phyloP scores from a whole-genome alignment of 2,113 vertebrate genomes.

The Cynopterus brachyotis region DNA sequence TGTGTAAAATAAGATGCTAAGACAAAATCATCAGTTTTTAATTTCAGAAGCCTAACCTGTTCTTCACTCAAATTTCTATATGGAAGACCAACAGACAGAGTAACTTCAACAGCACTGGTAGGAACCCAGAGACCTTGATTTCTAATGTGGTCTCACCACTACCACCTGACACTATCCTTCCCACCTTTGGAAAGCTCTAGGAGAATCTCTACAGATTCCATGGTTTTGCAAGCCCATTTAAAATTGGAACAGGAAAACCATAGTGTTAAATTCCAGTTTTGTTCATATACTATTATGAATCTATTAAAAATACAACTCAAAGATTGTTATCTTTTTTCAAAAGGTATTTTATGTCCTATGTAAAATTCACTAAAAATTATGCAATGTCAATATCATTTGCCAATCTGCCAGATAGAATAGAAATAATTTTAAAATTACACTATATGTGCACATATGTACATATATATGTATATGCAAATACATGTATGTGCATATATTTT shows the following conservation, averaged over 20 bases:
- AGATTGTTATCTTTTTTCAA: neutral
- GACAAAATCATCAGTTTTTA: neutral
- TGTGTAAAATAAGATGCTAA: neutral
- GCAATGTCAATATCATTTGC: neutral
- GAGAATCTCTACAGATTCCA: neutral
- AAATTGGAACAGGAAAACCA: neutral
- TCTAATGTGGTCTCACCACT: neutral
- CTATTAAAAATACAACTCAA: neutral
- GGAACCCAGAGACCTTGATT: neutral
- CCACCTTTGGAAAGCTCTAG: neutral
- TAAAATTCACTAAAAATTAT: neutral
- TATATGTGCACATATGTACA: neutral
- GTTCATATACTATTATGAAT: neutral
- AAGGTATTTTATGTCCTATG: neutral
- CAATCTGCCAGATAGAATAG: neutral
- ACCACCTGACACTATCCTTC: neutral
- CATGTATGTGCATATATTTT: neutral
- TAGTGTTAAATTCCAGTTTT: neutral
- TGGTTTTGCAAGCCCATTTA: neutral
- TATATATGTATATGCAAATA: neutral
- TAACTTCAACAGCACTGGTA: neutral
- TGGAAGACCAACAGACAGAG: neutral
- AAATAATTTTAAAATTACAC: neutral
- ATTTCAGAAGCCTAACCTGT: neutral
- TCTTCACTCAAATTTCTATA: neutral